Percentiles rank a stretch among this genome's conserved stretches.
Evolutionary conservation across 2,888 invertebrate genomes (phyloP).

Genomic region (Mimumesa dahlbomi): DNA sequence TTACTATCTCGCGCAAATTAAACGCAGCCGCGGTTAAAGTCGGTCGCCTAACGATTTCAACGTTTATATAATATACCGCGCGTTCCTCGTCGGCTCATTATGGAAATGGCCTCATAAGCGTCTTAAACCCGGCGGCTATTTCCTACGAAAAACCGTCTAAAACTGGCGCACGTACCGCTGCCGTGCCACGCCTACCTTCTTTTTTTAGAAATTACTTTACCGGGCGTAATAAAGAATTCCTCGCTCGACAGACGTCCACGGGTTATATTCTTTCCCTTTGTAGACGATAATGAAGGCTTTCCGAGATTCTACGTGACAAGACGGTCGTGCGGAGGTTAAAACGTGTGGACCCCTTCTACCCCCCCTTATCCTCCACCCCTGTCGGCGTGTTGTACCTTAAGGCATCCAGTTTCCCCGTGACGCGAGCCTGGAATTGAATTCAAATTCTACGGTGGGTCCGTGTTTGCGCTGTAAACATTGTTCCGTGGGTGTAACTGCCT

Average conservation of each 20-base stretch:
- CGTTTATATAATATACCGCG: neutral
- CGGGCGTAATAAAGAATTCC: conserved; percentile 48
- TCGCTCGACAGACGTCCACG: conserved; percentile 45
- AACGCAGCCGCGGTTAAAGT: neutral
- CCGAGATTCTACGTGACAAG: conserved; percentile 47
- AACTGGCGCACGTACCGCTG: conserved; percentile 1
- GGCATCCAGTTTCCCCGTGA: conserved; percentile 23
- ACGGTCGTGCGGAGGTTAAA: conserved; percentile 28
- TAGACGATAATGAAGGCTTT: conserved; percentile 48
- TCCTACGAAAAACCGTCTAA: conserved; percentile 2
- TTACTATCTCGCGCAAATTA: neutral
- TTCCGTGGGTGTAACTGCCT: conserved; percentile 61
- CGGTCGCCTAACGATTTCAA: neutral
- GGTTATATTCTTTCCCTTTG: conserved; percentile 52
- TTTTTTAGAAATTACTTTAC: conserved; percentile 39
- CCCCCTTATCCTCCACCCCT: conserved; percentile 28
- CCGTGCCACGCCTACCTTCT: neutral
- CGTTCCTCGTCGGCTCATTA: neutral
- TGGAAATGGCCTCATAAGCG: neutral
- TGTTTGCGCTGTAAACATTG: conserved; percentile 73
- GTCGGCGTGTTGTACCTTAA: conserved; percentile 30
- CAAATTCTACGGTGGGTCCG: conserved; percentile 69
- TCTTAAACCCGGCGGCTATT: neutral
- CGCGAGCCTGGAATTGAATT: conserved; percentile 68
- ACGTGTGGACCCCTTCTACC: conserved; percentile 36